Percentiles rank a stretch among this genome's conserved stretches.
phyloP scores from a whole-genome alignment of 2,888 invertebrate genomes.

The Dicycla oo region DNA sequence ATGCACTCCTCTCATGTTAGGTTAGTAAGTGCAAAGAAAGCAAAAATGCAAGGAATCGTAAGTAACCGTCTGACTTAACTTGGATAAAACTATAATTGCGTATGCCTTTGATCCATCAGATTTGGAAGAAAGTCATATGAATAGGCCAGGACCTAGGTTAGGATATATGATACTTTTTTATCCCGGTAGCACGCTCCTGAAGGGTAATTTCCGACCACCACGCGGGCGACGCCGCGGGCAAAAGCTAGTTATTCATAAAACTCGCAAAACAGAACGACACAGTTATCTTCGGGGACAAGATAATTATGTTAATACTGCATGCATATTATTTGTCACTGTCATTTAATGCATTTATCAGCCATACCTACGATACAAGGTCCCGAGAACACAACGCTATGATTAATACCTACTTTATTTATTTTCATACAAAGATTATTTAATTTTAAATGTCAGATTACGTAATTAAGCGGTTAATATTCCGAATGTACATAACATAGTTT shows the following conservation, averaged over 20 bases:
- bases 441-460: constrained; percentile 36
- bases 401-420: constrained; percentile 3
- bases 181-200: too few relatives aligned
- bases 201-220: too few relatives aligned
- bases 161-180: too few relatives aligned
- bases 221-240: too few relatives aligned
- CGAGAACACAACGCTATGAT: constrained; percentile 25
- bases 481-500: not conserved
- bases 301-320: constrained; percentile 9
- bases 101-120: too few relatives aligned
- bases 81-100: too few relatives aligned
- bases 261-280: constrained; percentile 9
- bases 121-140: too few relatives aligned
- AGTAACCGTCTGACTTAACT: too few relatives aligned
- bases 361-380: constrained; percentile 10
- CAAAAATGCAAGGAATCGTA: too few relatives aligned
- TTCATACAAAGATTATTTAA: constrained; percentile 20
- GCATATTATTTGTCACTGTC: constrained; percentile 26
- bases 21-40: too few relatives aligned
- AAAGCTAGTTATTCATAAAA: not conserved
- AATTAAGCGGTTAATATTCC: not conserved
- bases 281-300: constrained; percentile 6
- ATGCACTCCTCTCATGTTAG: too few relatives aligned
- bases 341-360: constrained; percentile 32
- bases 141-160: too few relatives aligned